phyloP scores from a whole-genome alignment of 2,113 vertebrate species.

The Asarcornis scutulata region DNA sequence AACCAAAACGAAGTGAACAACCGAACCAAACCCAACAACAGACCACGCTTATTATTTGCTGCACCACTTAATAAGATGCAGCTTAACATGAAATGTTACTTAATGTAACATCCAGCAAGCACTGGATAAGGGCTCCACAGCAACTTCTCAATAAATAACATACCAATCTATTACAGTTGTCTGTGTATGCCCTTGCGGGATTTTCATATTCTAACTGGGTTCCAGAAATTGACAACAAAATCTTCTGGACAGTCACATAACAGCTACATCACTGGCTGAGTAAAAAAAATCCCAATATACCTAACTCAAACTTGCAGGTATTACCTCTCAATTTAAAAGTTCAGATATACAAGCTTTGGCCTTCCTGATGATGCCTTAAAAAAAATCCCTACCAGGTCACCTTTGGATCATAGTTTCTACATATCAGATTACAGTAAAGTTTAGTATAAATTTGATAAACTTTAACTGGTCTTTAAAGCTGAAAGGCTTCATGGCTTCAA shows the following conservation, averaged over 20 bases:
- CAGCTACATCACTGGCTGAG: not conserved
- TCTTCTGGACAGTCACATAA: not conserved
- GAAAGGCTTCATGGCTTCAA: not conserved
- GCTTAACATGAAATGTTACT: not conserved
- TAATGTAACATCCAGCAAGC: not conserved
- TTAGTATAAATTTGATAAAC: not conserved
- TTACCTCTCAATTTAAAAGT: not conserved
- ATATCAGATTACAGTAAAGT: not conserved
- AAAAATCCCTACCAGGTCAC: not conserved
- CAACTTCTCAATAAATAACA: not conserved
- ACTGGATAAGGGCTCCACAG: not conserved
- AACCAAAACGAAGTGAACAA: not conserved
- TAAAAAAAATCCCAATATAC: not conserved
- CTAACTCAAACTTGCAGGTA: not conserved
- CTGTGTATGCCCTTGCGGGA: not conserved
- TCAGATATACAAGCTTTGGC: not conserved
- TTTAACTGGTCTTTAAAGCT: not conserved
- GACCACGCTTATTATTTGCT: not conserved
- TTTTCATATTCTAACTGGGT: not conserved
- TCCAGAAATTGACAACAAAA: not conserved
- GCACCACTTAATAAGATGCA: not conserved
- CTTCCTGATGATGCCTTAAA: not conserved
- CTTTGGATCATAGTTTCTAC: too few relatives aligned
- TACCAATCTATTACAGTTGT: not conserved
- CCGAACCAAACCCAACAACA: not conserved